A percentile compares a stretch with the other conserved stretches of the same genome.
Conservation (phyloP, 30 jellyfish, hydroid and myxozoan species). For the Chrysaora quinquecirrha region DNA sequence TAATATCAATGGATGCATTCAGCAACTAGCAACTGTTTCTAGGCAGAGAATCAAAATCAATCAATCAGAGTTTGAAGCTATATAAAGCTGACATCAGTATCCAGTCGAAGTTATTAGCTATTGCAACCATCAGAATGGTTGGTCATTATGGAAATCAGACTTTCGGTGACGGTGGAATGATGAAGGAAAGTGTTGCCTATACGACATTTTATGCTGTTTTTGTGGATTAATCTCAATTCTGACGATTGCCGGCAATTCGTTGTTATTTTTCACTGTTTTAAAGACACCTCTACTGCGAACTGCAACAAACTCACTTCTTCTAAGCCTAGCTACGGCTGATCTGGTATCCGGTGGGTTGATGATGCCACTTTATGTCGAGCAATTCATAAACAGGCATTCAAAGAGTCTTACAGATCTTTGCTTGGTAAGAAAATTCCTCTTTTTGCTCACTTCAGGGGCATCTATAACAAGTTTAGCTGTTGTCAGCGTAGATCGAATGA, state of each 20-base stretch:
- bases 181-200: conserved; percentile 21
- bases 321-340: conserved; percentile 82
- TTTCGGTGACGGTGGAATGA: too few relatives aligned
- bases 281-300: conserved; percentile 48
- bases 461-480: conserved; percentile 72
- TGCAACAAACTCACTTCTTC: conserved; percentile 65
- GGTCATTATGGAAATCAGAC: too few relatives aligned
- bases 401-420: conserved; percentile 6
- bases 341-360: conserved; percentile 70
- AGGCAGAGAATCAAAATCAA: too few relatives aligned
- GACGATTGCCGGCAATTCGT: conserved; percentile 52
- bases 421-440: conserved; percentile 61
- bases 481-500: conserved; percentile 78
- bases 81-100: too few relatives aligned
- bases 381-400: conserved; percentile 5
- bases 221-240: conserved; percentile 44
- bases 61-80: too few relatives aligned
- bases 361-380: conserved; percentile 72
- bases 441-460: conserved; percentile 77
- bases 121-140: too few relatives aligned
- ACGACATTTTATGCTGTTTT: conserved; percentile 30
- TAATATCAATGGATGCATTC: too few relatives aligned
- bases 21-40: too few relatives aligned
- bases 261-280: conserved; percentile 46
- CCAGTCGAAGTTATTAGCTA: too few relatives aligned